Evolutionary conservation across 2,113 vertebrate species (phyloP).

Genomic region (Scytalopus superciliaris): DNA sequence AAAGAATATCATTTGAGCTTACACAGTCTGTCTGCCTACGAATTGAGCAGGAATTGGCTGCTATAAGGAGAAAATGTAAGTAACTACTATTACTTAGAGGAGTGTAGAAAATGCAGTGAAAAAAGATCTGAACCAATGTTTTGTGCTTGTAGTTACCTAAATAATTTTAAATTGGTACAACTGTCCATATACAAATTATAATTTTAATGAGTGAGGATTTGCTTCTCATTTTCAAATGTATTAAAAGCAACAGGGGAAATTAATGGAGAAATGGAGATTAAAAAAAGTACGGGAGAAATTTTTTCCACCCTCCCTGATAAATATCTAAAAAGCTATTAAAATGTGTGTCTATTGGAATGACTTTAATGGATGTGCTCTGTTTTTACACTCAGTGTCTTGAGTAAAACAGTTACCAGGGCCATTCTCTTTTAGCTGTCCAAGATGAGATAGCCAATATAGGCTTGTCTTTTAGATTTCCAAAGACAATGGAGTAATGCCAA

Average conservation of each 20-base stretch:
- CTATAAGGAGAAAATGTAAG: slow-evolving; percentile 89
- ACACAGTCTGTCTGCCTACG: slow-evolving; percentile 94
- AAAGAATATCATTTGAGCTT: slow-evolving; percentile 94
- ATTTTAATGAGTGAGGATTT: background rate
- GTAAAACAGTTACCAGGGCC: background rate
- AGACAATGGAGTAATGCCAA: background rate
- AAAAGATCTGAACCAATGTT: background rate
- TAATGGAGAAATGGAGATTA: background rate
- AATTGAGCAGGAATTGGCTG: slow-evolving; percentile 91
- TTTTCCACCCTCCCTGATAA: background rate
- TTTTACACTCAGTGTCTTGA: background rate
- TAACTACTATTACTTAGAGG: slow-evolving; percentile 8
- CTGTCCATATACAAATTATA: background rate
- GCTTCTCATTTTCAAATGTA: background rate
- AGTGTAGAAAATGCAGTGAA: background rate
- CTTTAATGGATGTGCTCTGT: background rate
- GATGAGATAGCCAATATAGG: background rate
- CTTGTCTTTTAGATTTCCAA: background rate
- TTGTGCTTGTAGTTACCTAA: background rate
- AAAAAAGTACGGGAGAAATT: background rate
- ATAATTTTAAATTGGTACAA: background rate
- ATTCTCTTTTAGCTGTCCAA: background rate
- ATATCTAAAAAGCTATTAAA: background rate
- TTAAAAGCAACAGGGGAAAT: background rate
- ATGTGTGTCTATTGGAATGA: background rate